Evolutionary conservation across 2,888 invertebrate genomes (phyloP), one percentile per base, ranked within the genome.

Genomic region (Keiferia lycopersicella): DNA sequence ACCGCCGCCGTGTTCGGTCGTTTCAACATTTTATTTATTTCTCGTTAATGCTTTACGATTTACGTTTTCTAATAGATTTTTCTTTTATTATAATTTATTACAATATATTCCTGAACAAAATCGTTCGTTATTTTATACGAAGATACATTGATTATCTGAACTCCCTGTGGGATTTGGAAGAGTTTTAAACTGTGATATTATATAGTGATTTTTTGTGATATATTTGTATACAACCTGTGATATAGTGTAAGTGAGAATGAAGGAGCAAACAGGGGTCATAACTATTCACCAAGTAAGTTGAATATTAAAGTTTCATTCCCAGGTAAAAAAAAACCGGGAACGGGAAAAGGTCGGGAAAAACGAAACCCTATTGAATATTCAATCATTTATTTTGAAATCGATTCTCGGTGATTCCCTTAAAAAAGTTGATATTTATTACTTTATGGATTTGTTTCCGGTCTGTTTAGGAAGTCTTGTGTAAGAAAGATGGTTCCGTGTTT

Each of bases 141-240:
- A 71, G 69, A 14, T 50, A 83, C 0, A 48, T 88, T 14, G 64
- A 68, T 11, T 69, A 73, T 10, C 8, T 88, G 0, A 76, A 0
- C 74, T 73, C 45, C 41, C 22, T 84, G 12, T 81, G 77, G 72
- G 83, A 84, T 41, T 71, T 85, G 63, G 87, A 87, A 0, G 45
- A 74, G 86, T 77, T 68, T 74, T 77, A 74, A 72, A 72, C 69
- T 71, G 73, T 68, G 71, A 71, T 76, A 66, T n/a, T 50, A 45
- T 26, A 26, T n/a, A 26, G 2, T 26, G 6, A 61, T 67, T 65
- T 68, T 4, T 69, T 71, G 68, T 70, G 34, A 56, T 66, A 64
- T 63, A 63, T 73, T 86, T 87, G n/a, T 88, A 88, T 89, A 82
- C 85, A 86, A 87, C 51, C 87, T 90, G 89, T 89, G 87, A 88